Evolutionary conservation across 35 echinoderm and acorn worm genomes (phyloP), one percentile per base, ranked within the genome.

Genomic region (Strongylocentrotus purpuratus): DNA sequence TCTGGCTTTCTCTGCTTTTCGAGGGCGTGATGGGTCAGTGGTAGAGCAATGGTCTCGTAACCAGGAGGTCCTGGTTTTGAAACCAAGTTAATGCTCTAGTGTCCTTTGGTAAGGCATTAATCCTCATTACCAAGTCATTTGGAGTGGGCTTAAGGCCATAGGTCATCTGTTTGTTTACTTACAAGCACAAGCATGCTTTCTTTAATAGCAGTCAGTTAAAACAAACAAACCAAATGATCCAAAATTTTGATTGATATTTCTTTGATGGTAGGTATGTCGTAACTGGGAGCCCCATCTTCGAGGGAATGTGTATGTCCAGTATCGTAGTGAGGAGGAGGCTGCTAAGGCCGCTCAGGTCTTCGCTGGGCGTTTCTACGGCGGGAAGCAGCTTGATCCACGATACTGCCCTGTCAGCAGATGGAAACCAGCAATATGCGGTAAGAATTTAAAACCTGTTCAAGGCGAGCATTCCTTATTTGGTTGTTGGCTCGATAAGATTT

Each of bases 301-400:
- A 50, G 98, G 98, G 5, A 99, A 99, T 96, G 98, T 99, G 11
- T 99, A 99, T 87, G 98, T 99, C 22, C 97, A 99, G 94, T 99
- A 92, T 65, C 88, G 65, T 15, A 99, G 15, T 33, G 98, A 99
- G 35, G 96, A 97, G 45, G 96, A 97, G 0, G 93, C 95, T n/a
- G 95, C 58, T 22, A 99, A 96, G 92, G 98, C 96, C 9, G 46
- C 94, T 1, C 93, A 95, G 11, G 35, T 93, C 7, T 99, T 99
- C 91, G 94, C 95, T 87, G 98, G 96, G 4, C 65, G 98, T 28
- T 99, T 95, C 85, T 99, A 99, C 86, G 98, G 97, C 18, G 97
- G 98, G 12, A 97, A 86, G 86, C 96, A 97, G 47, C 85, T 99
- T 8, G 70, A 94, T 15, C 97, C 96, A 89, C 87, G 95, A 32